Conservation (phyloP, 2,888 invertebrate genomes). For the Papilio elwesi region DNA sequence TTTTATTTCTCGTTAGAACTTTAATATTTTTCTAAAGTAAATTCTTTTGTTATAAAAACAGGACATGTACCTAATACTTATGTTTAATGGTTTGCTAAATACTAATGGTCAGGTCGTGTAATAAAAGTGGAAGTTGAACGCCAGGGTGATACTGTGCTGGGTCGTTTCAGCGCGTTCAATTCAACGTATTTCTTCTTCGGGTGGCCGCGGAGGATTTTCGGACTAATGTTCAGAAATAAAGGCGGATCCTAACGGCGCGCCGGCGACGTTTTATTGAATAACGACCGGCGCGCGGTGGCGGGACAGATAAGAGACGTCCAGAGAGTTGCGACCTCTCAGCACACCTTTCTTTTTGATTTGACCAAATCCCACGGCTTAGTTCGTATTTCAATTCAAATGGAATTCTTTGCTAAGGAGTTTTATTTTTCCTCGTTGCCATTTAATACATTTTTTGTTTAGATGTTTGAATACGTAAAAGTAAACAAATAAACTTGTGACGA, state of each 20-base stretch:
- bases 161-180: slow-evolving; percentile 47
- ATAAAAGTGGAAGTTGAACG: slow-evolving; percentile 33
- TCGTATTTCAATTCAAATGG: slow-evolving; percentile 29
- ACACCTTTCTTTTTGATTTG: slow-evolving; percentile 79
- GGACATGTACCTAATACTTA: not conserved
- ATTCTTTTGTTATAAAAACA: slow-evolving; percentile 12
- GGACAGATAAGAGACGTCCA: slow-evolving; percentile 64
- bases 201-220: slow-evolving; percentile 46
- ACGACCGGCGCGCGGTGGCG: slow-evolving; percentile 62
- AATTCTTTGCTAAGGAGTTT: not conserved
- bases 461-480: not conserved
- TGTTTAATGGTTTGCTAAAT: slow-evolving; percentile 38
- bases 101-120: slow-evolving; percentile 33
- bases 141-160: slow-evolving; percentile 27
- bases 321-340: slow-evolving; percentile 47
- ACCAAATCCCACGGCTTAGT: slow-evolving; percentile 30
- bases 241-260: slow-evolving; percentile 47
- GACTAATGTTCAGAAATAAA: slow-evolving; percentile 38
- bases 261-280: slow-evolving; percentile 73
- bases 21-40: slow-evolving; percentile 9
- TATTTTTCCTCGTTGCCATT: not conserved
- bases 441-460: not conserved
- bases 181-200: slow-evolving; percentile 47
- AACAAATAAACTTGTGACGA: no score
- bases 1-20: slow-evolving; percentile 14